Base-by-base conservation (phyloP, 2,797 vertebrate genomes). In the Trichosurus vulpecula region DNA sequence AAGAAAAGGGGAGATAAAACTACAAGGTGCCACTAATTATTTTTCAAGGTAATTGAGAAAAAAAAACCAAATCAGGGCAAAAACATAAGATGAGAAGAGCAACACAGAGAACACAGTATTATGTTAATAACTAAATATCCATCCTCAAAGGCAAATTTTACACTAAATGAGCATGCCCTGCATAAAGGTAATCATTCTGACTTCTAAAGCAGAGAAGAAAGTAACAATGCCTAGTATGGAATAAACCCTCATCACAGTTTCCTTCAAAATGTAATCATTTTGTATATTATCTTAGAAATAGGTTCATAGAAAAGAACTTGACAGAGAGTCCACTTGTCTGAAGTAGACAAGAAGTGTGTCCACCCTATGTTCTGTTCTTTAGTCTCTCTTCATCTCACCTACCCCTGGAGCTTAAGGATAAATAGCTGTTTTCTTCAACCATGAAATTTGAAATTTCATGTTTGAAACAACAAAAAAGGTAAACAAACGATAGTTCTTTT, bases 41-140 rank as follows among this genome's bases (percentile, higher is more conserved):
- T 35, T 57, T 61, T 61, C 30, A 61, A 61, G 29, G 12, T 35
- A 61, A 61, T 61, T 61, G 4, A 13, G 30, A 61, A 61, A 61
- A 61, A 27, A 56, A 61, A 31, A 10, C 2, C 57, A 57, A 93
- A 91, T 91, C 54, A 94, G 92, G 89, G 35, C 90, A 93, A 96
- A 58, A 58, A 90, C 87, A 90, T 91, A 95, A 95, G 41, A 61
- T 93, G 58, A 95, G 53, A 94, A 95, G 52, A 94, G 51, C 90
- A 95, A 91, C 87, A n/a, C 95, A 35, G 31, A 35, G 12, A 35
- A 57, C 27, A 8, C 0, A 74, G 30, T 90, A 95, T 94, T 93
- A 90, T 22, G 31, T 57, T 74, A 93, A 93, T 27, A 94, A 95
- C 25, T 0, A 51, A 66, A 57, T 91, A 89, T 93, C 31, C 2